Conservation (phyloP, 2,888 invertebrate genomes). For the Phoronis australis region DNA sequence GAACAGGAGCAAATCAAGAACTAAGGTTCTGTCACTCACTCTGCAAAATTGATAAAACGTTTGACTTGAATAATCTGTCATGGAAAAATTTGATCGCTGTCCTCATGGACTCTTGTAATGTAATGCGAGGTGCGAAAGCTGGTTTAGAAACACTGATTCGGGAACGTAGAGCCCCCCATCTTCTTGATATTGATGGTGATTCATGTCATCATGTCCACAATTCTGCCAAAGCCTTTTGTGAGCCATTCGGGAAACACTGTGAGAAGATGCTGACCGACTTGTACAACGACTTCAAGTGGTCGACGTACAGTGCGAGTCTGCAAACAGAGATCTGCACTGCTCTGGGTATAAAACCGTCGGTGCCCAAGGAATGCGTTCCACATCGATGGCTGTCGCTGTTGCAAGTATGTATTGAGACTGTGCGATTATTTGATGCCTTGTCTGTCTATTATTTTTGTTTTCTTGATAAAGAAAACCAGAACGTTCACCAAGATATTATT, state of each 20-base stretch:
- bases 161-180: slow-evolving; percentile 15
- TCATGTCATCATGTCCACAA: slow-evolving; percentile 24
- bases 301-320: too few species aligned
- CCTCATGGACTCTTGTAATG: slow-evolving; percentile 22
- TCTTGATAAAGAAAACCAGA: neutral
- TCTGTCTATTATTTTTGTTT: slow-evolving; percentile 9
- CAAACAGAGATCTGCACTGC: slow-evolving; percentile 13
- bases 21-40: too few species aligned
- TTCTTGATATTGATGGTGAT: slow-evolving; percentile 27
- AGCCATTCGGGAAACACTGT: slow-evolving; percentile 14
- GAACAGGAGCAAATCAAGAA: too few species aligned
- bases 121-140: slow-evolving; percentile 21
- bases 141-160: slow-evolving; percentile 21
- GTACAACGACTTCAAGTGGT: slow-evolving; percentile 22
- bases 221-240: slow-evolving; percentile 21
- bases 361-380: slow-evolving; percentile 15
- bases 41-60: too few species aligned
- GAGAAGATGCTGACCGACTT: slow-evolving; percentile 19
- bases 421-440: slow-evolving; percentile 15
- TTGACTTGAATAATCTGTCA: slow-evolving; percentile 15
- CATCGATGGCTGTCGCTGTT: slow-evolving; percentile 23
- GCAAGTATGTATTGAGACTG: slow-evolving; percentile 14
- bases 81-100: slow-evolving; percentile 23
- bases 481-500: neutral
- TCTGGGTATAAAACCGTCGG: slow-evolving; percentile 13